A percentile compares a stretch with the other conserved stretches of the same genome.
Conservation (phyloP, 2,888 invertebrate species). For the Cryptocephalus moraei region DNA sequence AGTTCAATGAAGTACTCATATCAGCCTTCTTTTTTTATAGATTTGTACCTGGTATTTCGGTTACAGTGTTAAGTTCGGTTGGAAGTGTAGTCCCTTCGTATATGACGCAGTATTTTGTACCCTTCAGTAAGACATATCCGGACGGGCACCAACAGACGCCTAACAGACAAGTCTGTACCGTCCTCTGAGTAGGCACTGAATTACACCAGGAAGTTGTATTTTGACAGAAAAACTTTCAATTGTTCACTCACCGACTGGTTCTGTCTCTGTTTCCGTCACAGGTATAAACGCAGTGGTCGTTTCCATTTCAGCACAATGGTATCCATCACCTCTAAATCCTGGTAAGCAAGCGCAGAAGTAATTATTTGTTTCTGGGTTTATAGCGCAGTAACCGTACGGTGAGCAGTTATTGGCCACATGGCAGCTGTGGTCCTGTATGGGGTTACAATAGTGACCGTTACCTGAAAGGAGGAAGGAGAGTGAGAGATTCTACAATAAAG, state of each 20-base stretch:
- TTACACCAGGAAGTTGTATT: not conserved
- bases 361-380: slow-evolving; percentile 26
- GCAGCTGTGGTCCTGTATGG: slow-evolving; percentile 37
- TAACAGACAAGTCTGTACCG: slow-evolving; percentile 33
- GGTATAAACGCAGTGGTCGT: slow-evolving; percentile 18
- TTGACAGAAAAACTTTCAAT: no score
- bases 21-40: no score
- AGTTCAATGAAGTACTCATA: not conserved
- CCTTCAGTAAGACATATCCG: slow-evolving; percentile 38
- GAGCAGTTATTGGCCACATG: slow-evolving; percentile 48
- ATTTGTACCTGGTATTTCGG: slow-evolving; percentile 2
- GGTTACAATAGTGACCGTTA: slow-evolving; percentile 49
- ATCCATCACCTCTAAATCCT: slow-evolving; percentile 43
- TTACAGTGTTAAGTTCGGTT: slow-evolving; percentile 3
- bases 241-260: slow-evolving; percentile 8
- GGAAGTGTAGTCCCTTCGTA: slow-evolving; percentile 7
- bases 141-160: slow-evolving; percentile 50
- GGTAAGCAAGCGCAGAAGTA: slow-evolving; percentile 42
- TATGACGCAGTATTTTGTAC: slow-evolving; percentile 23
- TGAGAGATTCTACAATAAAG: no score
- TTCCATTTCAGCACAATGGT: slow-evolving; percentile 33
- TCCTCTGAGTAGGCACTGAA: slow-evolving; percentile 9
- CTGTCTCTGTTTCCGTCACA: slow-evolving; percentile 5
- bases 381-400: slow-evolving; percentile 41
- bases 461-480: slow-evolving; percentile 6